phyloP scores from a whole-genome alignment of 2,888 invertebrate species.

The Gymnocheta viridis region DNA sequence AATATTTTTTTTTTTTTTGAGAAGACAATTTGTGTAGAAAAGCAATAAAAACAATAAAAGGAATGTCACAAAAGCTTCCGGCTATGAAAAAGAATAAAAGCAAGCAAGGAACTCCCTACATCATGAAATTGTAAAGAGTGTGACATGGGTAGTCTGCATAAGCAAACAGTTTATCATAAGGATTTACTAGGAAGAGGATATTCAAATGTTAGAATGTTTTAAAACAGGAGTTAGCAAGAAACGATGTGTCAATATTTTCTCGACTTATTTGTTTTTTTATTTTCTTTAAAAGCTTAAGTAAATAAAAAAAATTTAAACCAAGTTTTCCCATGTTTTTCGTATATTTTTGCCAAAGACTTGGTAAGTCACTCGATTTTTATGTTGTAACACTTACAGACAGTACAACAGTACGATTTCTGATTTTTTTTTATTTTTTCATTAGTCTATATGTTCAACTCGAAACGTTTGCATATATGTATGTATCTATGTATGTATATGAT shows the following conservation, averaged over 20 bases:
- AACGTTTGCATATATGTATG: conserved; percentile 21
- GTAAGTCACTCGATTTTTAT: conserved; percentile 51
- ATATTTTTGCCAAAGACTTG: background rate
- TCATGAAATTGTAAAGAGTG: background rate
- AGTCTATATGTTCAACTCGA: conserved; percentile 18
- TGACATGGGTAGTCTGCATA: conserved; percentile 9
- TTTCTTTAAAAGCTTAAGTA: background rate
- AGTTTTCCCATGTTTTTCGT: conserved; percentile 30
- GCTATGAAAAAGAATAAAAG: conserved; percentile 41
- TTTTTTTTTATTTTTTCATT: background rate
- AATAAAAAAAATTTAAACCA: conserved; percentile 7
- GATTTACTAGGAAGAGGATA: conserved; percentile 48
- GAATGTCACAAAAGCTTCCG: conserved; percentile 68
- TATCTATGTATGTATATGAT: conserved; percentile 18
- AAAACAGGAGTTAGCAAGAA: conserved; percentile 37
- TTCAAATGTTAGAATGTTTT: background rate
- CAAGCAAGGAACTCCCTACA: conserved; percentile 24
- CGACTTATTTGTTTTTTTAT: conserved; percentile 24
- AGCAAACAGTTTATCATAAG: conserved; percentile 65
- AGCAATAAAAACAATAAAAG: conserved; percentile 58
- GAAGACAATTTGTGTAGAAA: conserved; percentile 10
- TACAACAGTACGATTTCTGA: conserved; percentile 9
- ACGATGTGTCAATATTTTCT: conserved; percentile 67
- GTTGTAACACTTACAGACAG: conserved; percentile 63
- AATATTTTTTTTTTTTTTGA: conserved; percentile 9